These are phyloP conservation scores for Halichoerus grypus DNA, from an alignment of 2,113 vertebrate species.

Conservation along the genomic window DNA sequence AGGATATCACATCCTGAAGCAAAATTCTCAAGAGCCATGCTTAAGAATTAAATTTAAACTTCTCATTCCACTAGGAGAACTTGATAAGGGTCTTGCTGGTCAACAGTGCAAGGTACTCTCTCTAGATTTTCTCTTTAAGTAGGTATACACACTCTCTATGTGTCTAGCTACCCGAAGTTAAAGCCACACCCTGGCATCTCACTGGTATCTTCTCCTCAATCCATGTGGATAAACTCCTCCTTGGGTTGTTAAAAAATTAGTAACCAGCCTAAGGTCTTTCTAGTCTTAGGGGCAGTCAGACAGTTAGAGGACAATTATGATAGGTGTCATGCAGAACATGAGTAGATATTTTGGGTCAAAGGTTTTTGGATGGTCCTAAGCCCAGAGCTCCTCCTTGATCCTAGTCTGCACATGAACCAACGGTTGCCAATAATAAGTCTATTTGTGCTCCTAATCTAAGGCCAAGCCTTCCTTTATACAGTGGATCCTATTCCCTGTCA, in stretches of 20 bases:
- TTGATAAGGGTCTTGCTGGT: neutral
- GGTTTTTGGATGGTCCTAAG: neutral
- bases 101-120: rapidly evolving
- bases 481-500: neutral
- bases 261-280: neutral
- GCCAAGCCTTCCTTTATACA: too few relatives aligned
- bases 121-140: neutral
- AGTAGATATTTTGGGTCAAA: neutral
- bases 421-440: neutral
- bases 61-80: neutral
- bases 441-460: neutral
- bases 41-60: constrained; percentile 12
- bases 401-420: neutral
- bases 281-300: too few relatives aligned
- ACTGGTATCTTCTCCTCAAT: neutral
- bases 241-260: neutral
- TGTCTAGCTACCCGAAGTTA: neutral
- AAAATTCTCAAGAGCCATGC: neutral
- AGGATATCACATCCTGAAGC: neutral
- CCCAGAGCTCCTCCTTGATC: neutral
- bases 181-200: neutral
- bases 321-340: neutral
- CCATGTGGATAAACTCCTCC: neutral
- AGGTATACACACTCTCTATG: neutral
- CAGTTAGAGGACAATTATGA: neutral